phyloP scores from a whole-genome alignment of 2,797 vertebrate genomes.

The Trachops cirrhosus region DNA sequence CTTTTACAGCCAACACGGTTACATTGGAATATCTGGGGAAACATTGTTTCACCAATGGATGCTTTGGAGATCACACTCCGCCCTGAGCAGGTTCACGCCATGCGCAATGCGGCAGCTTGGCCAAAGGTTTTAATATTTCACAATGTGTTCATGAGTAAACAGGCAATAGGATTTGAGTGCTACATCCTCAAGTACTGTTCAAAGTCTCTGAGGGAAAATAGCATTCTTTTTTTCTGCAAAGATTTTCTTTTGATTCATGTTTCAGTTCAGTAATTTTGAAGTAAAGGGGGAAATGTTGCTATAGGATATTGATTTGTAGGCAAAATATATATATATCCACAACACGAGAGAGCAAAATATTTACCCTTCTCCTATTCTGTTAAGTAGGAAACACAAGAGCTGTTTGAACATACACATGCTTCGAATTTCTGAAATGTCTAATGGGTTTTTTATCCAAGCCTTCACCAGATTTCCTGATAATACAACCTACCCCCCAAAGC shows the following conservation, averaged over 20 bases:
- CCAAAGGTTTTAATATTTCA: slow-evolving; percentile 38
- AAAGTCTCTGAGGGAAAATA: background rate
- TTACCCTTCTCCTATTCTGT: slow-evolving; percentile 1
- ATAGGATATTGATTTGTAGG: slow-evolving; percentile 5
- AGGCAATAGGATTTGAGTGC: slow-evolving; percentile 2
- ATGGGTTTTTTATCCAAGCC: background rate
- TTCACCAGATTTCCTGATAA: slow-evolving; percentile 42
- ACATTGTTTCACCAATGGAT: background rate
- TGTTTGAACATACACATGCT: slow-evolving; percentile 51
- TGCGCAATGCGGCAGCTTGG: slow-evolving; percentile 74
- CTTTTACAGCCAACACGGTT: background rate
- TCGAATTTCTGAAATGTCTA: slow-evolving; percentile 64
- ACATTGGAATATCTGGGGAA: background rate
- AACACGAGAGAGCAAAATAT: slow-evolving; percentile 27
- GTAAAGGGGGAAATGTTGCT: background rate
- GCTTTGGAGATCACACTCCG: background rate
- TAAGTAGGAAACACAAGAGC: slow-evolving; percentile 56
- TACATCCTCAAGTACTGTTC: slow-evolving; percentile 12
- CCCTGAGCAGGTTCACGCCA: background rate
- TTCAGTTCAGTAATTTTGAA: slow-evolving; percentile 56
- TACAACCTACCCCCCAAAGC: background rate
- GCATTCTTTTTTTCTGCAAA: slow-evolving; percentile 7
- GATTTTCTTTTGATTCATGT: slow-evolving; percentile 27
- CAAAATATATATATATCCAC: background rate
- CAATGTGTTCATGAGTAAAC: background rate